A percentile compares a stretch with the other conserved stretches of the same genome.
Evolutionary conservation across 2,797 vertebrate species (phyloP).

Genomic region (Syndactyla subalaris): DNA sequence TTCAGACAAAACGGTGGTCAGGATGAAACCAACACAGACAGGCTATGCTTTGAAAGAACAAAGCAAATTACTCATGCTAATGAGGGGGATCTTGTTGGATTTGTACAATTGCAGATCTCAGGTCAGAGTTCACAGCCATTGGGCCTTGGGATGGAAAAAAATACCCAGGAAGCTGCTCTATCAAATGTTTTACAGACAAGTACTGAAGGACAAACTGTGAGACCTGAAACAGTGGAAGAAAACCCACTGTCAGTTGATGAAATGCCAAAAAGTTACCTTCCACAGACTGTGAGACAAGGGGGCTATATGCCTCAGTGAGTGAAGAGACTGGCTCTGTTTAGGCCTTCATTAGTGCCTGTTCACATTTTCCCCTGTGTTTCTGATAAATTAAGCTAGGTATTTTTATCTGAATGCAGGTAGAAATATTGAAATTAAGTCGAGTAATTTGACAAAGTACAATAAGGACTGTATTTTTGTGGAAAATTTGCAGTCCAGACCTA

Average conservation of each 20-base stretch:
- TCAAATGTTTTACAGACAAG: slow-evolving; percentile 56
- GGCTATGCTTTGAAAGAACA: slow-evolving; percentile 70
- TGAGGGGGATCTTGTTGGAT: slow-evolving; percentile 70
- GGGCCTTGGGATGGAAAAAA: slow-evolving; percentile 76
- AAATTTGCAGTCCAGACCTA: slow-evolving; percentile 26
- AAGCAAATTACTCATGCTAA: slow-evolving; percentile 30
- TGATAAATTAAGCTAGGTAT: slow-evolving; percentile 58
- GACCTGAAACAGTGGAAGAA: slow-evolving; percentile 55
- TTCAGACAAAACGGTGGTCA: slow-evolving; percentile 74
- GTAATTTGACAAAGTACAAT: slow-evolving; percentile 41
- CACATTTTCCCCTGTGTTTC: slow-evolving; percentile 29
- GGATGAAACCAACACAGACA: slow-evolving; percentile 38
- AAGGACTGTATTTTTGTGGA: slow-evolving; percentile 24
- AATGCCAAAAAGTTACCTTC: slow-evolving; percentile 84
- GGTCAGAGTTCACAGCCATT: slow-evolving; percentile 62
- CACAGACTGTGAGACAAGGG: slow-evolving; percentile 83
- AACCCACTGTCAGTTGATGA: slow-evolving; percentile 56
- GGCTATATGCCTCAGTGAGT: slow-evolving; percentile 90
- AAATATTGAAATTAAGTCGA: slow-evolving; percentile 16
- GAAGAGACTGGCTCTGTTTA: slow-evolving; percentile 44
- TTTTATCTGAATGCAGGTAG: slow-evolving; percentile 53
- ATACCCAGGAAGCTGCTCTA: slow-evolving; percentile 50
- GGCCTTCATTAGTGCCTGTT: slow-evolving; percentile 44
- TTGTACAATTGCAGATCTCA: slow-evolving; percentile 65
- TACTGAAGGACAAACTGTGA: slow-evolving; percentile 59